phyloP scores from a whole-genome alignment of 2,797 vertebrate genomes.

The Crenuchus spilurus region DNA sequence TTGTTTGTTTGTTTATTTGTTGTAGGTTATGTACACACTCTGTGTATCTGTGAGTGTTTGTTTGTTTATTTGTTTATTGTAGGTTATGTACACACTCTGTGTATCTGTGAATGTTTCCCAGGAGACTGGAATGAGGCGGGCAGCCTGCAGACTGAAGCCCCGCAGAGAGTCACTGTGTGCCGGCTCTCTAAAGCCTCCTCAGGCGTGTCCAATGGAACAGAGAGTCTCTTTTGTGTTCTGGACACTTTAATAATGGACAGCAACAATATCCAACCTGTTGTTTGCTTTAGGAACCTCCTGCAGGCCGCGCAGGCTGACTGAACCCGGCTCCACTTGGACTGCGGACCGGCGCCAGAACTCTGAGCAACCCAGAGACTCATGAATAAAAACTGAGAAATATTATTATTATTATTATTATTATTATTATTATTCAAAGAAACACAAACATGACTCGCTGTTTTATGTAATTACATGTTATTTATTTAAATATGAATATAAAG shows the following conservation, averaged over 20 bases:
- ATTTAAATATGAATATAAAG: too few species aligned
- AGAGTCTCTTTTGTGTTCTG: slow-evolving; percentile 92
- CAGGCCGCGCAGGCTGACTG: slow-evolving; percentile 80
- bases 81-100: too few species aligned
- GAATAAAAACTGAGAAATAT: slow-evolving; percentile 72
- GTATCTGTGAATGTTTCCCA: slow-evolving; percentile 84
- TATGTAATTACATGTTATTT: too few species aligned
- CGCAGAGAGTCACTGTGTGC: slow-evolving; percentile 85
- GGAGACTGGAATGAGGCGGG: slow-evolving; percentile 85
- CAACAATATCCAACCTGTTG: slow-evolving; percentile 99
- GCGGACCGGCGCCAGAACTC: slow-evolving; percentile 83
- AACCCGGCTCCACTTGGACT: slow-evolving; percentile 75
- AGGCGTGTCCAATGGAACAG: slow-evolving; percentile 99
- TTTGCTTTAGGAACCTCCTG: slow-evolving; percentile 91
- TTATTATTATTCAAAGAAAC: too few species aligned
- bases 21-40: too few species aligned
- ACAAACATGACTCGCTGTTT: too few species aligned
- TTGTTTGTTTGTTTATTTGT: too few species aligned
- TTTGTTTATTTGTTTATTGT: too few species aligned
- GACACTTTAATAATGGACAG: slow-evolving; percentile 98
- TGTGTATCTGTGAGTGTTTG: too few species aligned
- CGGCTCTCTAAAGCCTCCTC: slow-evolving; percentile 85
- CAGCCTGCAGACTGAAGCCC: slow-evolving; percentile 96
- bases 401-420: too few species aligned
- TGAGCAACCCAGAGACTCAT: slow-evolving; percentile 69